These are phyloP conservation scores for Hemaris fuciformis DNA, from an alignment of 2,888 invertebrate species.

Conservation along the genomic window DNA sequence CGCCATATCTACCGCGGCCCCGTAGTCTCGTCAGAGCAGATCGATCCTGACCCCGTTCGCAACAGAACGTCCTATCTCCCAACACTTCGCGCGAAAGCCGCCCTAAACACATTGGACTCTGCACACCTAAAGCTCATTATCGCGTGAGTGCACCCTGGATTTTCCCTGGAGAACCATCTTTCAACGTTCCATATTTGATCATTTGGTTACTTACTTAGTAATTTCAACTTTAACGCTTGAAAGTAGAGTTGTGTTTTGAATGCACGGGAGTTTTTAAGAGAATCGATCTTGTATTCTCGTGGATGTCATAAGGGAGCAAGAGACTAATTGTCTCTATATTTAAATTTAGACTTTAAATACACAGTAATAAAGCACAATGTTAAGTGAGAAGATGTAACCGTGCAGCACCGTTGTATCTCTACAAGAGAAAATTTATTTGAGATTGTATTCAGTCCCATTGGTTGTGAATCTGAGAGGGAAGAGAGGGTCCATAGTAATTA, in stretches of 20 bases:
- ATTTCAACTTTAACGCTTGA: conserved; percentile 23
- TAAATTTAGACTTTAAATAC: conserved; percentile 33
- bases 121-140: conserved; percentile 34
- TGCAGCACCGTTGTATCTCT: conserved; percentile 66
- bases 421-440: conserved; percentile 59
- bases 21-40: conserved; percentile 69
- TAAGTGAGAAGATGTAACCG: conserved; percentile 34
- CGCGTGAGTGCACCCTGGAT: conserved; percentile 43
- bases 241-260: conserved; percentile 30
- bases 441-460: conserved; percentile 62
- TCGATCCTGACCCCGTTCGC: conserved; percentile 57
- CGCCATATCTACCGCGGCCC: conserved; percentile 54
- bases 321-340: conserved; percentile 23
- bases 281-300: conserved; percentile 70
- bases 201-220: conserved; percentile 36
- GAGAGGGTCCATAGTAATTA: conserved; percentile 25
- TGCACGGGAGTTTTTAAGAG: conserved; percentile 54
- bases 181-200: conserved; percentile 73
- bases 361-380: conserved; percentile 24
- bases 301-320: conserved; percentile 42
- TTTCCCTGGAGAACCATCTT: conserved; percentile 81
- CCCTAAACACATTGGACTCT: conserved; percentile 19
- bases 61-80: conserved; percentile 44
- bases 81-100: conserved; percentile 34
- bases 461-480: conserved; percentile 43